Conservation (phyloP, 2,113 vertebrate species). For the Petaurus breviceps region DNA sequence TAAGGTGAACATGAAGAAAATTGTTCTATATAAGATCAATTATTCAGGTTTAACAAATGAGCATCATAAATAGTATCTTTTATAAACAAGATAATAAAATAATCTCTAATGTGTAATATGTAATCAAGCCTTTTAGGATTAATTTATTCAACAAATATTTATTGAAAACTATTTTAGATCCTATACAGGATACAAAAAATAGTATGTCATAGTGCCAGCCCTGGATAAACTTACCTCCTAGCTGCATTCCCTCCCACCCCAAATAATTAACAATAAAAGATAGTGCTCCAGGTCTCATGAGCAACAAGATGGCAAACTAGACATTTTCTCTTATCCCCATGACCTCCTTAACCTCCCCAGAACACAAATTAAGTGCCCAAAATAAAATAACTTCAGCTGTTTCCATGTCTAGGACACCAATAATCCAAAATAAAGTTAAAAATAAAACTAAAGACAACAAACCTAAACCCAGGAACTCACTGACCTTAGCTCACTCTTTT, state of each 20-base stretch:
- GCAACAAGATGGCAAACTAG: no score
- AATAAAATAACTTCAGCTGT: no score
- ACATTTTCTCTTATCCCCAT: no score
- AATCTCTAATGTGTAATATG: constrained; percentile 1
- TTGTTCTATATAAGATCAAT: background rate
- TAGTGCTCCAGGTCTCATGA: no score
- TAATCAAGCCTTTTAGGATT: background rate
- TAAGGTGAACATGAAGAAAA: constrained; percentile 10
- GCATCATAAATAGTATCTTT: constrained; percentile 9
- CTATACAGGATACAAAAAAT: background rate
- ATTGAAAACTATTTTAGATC: background rate
- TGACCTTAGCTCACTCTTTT: no score
- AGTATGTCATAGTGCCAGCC: background rate
- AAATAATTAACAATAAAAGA: background rate
- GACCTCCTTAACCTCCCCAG: no score
- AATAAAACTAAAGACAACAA: no score
- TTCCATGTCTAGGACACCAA: no score
- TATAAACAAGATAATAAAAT: constrained; percentile 6
- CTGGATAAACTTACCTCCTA: background rate
- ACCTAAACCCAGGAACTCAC: no score
- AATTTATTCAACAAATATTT: background rate
- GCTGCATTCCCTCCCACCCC: background rate
- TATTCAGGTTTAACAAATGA: constrained; percentile 19
- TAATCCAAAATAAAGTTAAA: no score
- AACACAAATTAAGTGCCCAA: no score